These are phyloP conservation scores for Homalodisca vitripennis DNA, from an alignment of 1,140 invertebrate genomes.

Conservation along the genomic window DNA sequence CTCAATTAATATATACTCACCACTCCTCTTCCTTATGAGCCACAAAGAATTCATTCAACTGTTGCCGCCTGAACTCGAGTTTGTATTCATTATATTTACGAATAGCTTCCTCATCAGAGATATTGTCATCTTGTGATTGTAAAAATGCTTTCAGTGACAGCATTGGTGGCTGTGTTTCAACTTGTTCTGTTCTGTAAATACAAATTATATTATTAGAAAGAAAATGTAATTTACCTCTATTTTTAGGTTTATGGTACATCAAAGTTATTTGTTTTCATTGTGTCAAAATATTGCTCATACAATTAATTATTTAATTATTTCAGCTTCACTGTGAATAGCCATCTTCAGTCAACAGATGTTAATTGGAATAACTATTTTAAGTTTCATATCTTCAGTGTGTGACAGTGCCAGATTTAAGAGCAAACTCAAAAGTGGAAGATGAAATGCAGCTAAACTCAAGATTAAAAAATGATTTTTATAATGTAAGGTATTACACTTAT, in stretches of 20 bases:
- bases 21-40: constrained; percentile 99
- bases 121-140: constrained; percentile 94
- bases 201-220: too few relatives aligned
- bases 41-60: constrained; percentile 98
- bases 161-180: constrained; percentile 86
- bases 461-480: too few relatives aligned
- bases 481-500: too few relatives aligned
- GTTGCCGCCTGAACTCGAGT: constrained; percentile 92
- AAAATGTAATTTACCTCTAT: too few relatives aligned
- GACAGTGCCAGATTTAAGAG: too few relatives aligned
- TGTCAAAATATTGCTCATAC: too few relatives aligned
- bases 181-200: constrained; percentile 25
- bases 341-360: too few relatives aligned
- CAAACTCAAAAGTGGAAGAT: too few relatives aligned
- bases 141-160: constrained; percentile 97
- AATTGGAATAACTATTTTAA: neutral
- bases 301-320: neutral
- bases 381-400: too few relatives aligned
- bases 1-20: constrained; percentile 73
- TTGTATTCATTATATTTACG: constrained; percentile 99
- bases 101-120: constrained; percentile 95
- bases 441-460: too few relatives aligned
- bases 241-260: too few relatives aligned
- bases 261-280: too few relatives aligned
- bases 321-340: neutral